Evolutionary conservation across 2,797 vertebrate genomes (phyloP), one percentile per base, ranked within the genome.

Genomic region (Chelon auratus): DNA sequence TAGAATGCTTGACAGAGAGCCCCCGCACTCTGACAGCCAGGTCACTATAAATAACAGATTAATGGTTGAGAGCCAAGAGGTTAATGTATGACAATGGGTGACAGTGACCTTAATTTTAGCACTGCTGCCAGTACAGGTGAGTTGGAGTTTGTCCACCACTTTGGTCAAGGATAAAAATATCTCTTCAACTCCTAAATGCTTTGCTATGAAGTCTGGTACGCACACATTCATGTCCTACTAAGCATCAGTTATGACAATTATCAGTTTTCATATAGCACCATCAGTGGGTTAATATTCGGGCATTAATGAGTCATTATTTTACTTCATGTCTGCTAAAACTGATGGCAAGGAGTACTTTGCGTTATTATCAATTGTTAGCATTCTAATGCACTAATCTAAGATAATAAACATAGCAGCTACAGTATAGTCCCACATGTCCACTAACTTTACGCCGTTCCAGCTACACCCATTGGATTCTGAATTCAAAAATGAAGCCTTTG

Each of bases 41-140:
- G 68, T 61, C 54, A 39, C 20, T 3, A 30, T 52, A 66, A 75
- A 80, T 45, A 67, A 54, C 56, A 55, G 42, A 59, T 22, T 53
- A 54, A 62, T 0, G 37, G 51, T 15, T 26, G 65, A 62, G 45
- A 61, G 26, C 30, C 30, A 39, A 26, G 33, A 62, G 36, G 12
- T 48, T 47, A 75, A 50, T n/a, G 12, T 39, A 61, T 42, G 20
- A 55, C 20, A 3, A 36, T 22, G n/a, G 0, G 18, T 2, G 51
- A 39, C 13, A 20, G 30, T 37, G 26, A 33, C 24, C n/a, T 39
- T 40, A 17, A 54, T 72, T 61, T 59, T 17, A 62, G 51, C 13
- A 5, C 12, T 13, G 50, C 4, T 17, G 42, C 10, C 20, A 17
- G 9, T 0, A 5, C 2, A 62, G 33, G 7, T 39, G 30, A 33